Base-by-base conservation (phyloP, 2,888 invertebrate species). In the Callinectes sapidus region DNA sequence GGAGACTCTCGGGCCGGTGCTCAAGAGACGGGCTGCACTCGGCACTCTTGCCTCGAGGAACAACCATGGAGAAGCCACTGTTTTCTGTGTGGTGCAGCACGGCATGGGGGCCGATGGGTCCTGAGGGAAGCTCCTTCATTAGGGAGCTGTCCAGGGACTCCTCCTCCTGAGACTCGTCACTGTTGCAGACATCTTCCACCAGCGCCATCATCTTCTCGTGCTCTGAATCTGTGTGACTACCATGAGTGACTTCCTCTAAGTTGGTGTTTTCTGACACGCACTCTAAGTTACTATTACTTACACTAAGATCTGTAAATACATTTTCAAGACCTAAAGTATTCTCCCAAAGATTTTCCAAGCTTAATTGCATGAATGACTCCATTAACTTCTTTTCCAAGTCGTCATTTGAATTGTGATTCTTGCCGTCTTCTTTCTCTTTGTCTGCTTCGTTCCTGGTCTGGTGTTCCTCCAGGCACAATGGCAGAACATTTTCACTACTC, bases 21-120 rank as follows among this genome's bases (percentile, higher is more conserved):
- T 93, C 92, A 23, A 66, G 16, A 32, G 92, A 77, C 0, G 90
- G 28, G 28, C 42, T 81, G 32, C 81, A 66, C 81, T 93, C 92
- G 32, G 81, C 54, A 85, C 92, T 93, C 54, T 92, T 94, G 71
- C 91, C 87, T 13, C 92, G 87, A 86, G 94, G 94, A 87, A 94
- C 92, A 10, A 94, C 93, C 86, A 91, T 92, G 39, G 92, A 92
- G 86, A 94, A 94, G 42, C 92, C 92, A 42, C 94, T 94, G 32
- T 87, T 91, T 81, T 93, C 92, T 48, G 93, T 93, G 87, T 93
- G 94, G 66, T 88, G 91, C 32, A 94, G 89, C n/a, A 92, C 94
- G 71, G 93, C 93, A 18, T 94, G 93, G n/a, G 92, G 90, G 18
- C 94, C 94, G 42, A 87, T 77, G 16, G 94, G 94, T 55, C 94